Conservation (phyloP, 2,113 vertebrate genomes). For the Vimba vimba region DNA sequence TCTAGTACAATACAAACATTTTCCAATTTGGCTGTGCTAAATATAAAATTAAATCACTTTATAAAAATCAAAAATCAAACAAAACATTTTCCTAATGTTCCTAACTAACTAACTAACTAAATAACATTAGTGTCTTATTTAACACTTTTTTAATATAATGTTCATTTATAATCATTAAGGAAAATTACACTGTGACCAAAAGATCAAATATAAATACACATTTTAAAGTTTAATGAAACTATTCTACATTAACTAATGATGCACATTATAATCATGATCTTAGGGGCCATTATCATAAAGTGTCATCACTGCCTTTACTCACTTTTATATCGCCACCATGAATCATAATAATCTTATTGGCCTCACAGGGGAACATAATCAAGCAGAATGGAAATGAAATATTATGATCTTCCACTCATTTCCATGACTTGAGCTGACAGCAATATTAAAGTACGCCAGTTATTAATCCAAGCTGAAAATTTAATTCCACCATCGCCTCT, state of each 20-base stretch:
- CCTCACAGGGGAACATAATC: not conserved
- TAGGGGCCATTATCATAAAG: not conserved
- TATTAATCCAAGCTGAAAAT: not conserved
- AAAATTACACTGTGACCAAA: not conserved
- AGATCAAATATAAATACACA: not conserved
- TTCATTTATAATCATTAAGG: not conserved
- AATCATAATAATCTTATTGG: not conserved
- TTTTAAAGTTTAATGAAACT: not conserved
- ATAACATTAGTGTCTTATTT: not conserved
- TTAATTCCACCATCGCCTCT: not conserved
- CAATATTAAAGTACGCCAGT: not conserved
- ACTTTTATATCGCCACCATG: not conserved
- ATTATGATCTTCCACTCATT: conserved; percentile 1
- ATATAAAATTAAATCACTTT: not conserved
- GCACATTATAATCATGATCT: not conserved
- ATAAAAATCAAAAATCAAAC: too few species aligned
- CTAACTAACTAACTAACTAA: not conserved
- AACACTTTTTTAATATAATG: not conserved
- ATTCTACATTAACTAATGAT: not conserved
- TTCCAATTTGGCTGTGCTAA: not conserved
- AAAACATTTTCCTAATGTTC: not conserved
- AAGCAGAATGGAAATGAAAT: not conserved
- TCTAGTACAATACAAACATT: not conserved
- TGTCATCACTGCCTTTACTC: not conserved
- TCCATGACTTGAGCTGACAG: conserved; percentile 8